Percentiles rank a stretch among this genome's conserved stretches.
Conservation (phyloP, 2,113 vertebrate species). For the Naja naja region DNA sequence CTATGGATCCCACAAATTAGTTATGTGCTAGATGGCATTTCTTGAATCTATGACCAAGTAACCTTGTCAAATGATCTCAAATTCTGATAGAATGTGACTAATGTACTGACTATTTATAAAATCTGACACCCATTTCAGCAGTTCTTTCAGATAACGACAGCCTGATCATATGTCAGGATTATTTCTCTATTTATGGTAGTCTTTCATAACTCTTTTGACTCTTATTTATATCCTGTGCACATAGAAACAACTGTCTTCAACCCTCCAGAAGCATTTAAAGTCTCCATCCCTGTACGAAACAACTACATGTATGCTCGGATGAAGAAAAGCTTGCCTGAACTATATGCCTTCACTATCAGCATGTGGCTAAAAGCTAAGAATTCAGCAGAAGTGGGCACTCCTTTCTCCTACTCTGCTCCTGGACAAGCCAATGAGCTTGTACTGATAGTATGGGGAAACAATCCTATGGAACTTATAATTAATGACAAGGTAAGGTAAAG, state of each 20-base stretch:
- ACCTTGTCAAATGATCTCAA: background rate
- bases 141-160: background rate
- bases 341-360: slow-evolving; percentile 91
- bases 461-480: slow-evolving; percentile 93
- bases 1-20: background rate
- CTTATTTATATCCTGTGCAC: accelerated
- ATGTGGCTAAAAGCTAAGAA: slow-evolving; percentile 87
- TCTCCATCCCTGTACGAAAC: slow-evolving; percentile 89
- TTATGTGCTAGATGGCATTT: background rate
- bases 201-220: background rate
- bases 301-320: slow-evolving; percentile 95
- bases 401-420: slow-evolving; percentile 91
- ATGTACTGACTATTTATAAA: background rate
- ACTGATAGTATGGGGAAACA: slow-evolving; percentile 86
- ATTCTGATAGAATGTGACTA: background rate
- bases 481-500: slow-evolving; percentile 85
- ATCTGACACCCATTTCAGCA: background rate
- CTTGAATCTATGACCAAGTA: background rate
- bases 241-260: slow-evolving; percentile 71
- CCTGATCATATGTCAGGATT: background rate
- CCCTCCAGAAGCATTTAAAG: slow-evolving; percentile 84
- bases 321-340: slow-evolving; percentile 87
- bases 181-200: background rate
- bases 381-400: slow-evolving; percentile 83
- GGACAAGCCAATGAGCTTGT: slow-evolving; percentile 93